Evolutionary conservation across 2,888 invertebrate genomes (phyloP), one percentile per base, ranked within the genome.

Genomic region (Pristionchus fissidentatus): DNA sequence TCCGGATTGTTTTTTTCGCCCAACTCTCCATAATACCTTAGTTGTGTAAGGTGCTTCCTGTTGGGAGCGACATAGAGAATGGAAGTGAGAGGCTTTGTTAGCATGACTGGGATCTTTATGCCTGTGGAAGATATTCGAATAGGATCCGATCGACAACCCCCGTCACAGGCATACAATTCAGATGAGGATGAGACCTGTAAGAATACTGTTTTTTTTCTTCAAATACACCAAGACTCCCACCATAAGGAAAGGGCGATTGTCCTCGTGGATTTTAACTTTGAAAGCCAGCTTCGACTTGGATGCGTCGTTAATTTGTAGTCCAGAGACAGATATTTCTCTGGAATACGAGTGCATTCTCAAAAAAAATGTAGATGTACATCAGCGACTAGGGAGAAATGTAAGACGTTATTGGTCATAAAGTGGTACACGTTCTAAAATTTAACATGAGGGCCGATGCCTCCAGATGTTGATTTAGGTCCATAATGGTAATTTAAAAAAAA

Each of bases 51-150:
- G 91, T 97, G 97, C 88, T 95, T 95, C 88, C 95, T 95, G 93
- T 97, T 97, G 62, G 96, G 95, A 5, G 97, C 96, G 89, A 97
- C 95, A 92, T 97, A 97, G 88, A 97, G 93, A 92, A 97, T 96
- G 73, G 97, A 95, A 32, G 97, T 97, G 82, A 96, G 93, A 0
- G 97, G 97, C 90, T 96, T 95, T 0, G 91, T 91, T 8, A 90
- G 84, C 85, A 85, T 82, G 8, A 82, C 82, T 32, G 82, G 29
- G 4, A 82, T 70, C 26, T 70, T 41, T 5, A 29, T 70, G 4
- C 82, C 82, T 35, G 49, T 43, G 19, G 49, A 22, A 3, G 82
- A 66, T 13, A 82, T 29, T 1, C n/a, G 29, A 22, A 93, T 95
- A 0, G 97, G 96, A 22, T 95, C 94, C 92, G 97, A 97, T n/a